phyloP scores from a whole-genome alignment of 2,888 invertebrate species.

The Limenitis camilla region DNA sequence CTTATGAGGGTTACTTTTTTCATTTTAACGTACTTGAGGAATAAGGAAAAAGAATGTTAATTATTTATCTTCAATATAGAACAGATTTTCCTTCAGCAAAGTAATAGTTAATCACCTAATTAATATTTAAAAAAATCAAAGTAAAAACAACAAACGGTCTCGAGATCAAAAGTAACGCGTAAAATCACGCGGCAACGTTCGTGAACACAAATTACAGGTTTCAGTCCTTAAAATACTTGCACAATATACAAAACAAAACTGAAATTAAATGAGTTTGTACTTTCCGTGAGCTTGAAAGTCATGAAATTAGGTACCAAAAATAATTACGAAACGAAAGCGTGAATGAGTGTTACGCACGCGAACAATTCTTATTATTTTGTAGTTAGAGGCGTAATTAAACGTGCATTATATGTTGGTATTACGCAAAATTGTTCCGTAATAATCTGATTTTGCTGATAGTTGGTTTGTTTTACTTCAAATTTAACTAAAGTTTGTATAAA shows the following conservation, averaged over 20 bases:
- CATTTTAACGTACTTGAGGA: too few relatives aligned
- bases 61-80: too few relatives aligned
- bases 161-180: too few relatives aligned
- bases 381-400: conserved; percentile 61
- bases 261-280: conserved; percentile 15
- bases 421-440: neutral
- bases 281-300: conserved; percentile 38
- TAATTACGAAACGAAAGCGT: conserved; percentile 54
- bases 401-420: conserved; percentile 42
- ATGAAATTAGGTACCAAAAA: conserved; percentile 52
- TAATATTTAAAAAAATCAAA: too few relatives aligned
- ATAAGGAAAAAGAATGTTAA: too few relatives aligned
- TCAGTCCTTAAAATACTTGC: neutral
- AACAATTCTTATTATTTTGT: conserved; percentile 62
- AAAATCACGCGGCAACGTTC: too few relatives aligned
- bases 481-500: neutral
- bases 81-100: too few relatives aligned
- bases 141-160: too few relatives aligned
- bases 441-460: neutral
- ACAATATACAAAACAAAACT: conserved; percentile 10
- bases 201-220: neutral
- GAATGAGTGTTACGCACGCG: conserved; percentile 58
- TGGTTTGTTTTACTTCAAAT: neutral
- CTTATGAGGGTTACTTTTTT: too few relatives aligned
- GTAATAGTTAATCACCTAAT: too few relatives aligned